Evolutionary conservation across 2,113 vertebrate genomes (phyloP).

Genomic region (Anser cygnoides): DNA sequence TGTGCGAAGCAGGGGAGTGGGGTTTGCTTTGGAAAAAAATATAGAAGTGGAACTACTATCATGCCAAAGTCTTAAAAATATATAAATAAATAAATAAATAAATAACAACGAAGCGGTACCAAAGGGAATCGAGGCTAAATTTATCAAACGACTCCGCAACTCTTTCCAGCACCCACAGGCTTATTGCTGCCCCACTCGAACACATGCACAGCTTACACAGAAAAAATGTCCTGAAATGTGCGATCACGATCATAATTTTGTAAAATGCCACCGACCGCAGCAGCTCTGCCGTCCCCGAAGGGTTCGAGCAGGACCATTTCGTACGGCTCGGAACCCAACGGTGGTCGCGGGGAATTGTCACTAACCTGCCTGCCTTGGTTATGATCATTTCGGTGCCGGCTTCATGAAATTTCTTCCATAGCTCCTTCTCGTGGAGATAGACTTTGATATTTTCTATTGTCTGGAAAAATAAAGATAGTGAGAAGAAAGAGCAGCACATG

Average conservation of each 20-base stretch:
- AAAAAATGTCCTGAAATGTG: not conserved
- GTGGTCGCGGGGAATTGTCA: not conserved
- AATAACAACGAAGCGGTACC: not conserved
- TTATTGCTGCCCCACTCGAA: not conserved
- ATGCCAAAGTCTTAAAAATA: not conserved
- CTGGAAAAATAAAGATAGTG: slow-evolving; percentile 61
- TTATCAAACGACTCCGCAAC: not conserved
- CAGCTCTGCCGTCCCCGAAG: not conserved
- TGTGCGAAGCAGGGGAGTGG: not conserved
- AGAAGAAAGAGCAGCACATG: not conserved
- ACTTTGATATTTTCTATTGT: slow-evolving; percentile 98
- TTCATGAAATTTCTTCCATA: slow-evolving; percentile 99
- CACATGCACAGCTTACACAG: not conserved
- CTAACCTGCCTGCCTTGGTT: slow-evolving; percentile 97
- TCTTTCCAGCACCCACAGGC: not conserved
- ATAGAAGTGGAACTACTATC: not conserved
- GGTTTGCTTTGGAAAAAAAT: not conserved
- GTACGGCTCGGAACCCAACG: not conserved
- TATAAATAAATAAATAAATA: not conserved
- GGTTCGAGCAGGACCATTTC: not conserved
- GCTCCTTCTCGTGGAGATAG: slow-evolving; percentile 93
- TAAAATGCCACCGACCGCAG: not conserved
- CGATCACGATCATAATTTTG: not conserved
- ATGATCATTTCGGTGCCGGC: slow-evolving; percentile 99
- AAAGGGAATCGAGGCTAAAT: not conserved